Percentiles rank a stretch among this genome's conserved stretches.
phyloP scores from a whole-genome alignment of 2,797 vertebrate genomes.

The Pygocentrus nattereri region DNA sequence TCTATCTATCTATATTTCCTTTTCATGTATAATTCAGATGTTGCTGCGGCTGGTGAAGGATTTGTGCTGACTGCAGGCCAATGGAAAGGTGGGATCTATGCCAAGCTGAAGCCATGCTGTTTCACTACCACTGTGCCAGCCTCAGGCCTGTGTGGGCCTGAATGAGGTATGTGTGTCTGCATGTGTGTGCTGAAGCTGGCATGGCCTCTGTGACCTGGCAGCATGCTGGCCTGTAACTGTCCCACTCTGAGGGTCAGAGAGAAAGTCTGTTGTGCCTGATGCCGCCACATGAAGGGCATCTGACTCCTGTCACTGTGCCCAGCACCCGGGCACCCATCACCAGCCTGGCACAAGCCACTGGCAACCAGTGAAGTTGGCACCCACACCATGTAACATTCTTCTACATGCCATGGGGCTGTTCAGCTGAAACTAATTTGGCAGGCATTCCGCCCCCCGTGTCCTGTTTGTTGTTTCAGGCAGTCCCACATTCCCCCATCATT shows the following conservation, averaged over 20 bases:
- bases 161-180: slow-evolving; percentile 41
- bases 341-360: slow-evolving; percentile 71
- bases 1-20: too few relatives aligned
- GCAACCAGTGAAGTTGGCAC: slow-evolving; percentile 80
- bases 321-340: slow-evolving; percentile 62
- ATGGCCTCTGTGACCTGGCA: slow-evolving; percentile 56
- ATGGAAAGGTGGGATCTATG: slow-evolving; percentile 29
- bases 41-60: neutral
- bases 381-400: slow-evolving; percentile 74
- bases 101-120: slow-evolving; percentile 43
- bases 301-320: slow-evolving; percentile 78
- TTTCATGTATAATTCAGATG: slow-evolving; percentile 1
- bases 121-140: slow-evolving; percentile 46
- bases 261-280: slow-evolving; percentile 70
- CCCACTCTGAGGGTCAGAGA: slow-evolving; percentile 70
- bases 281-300: slow-evolving; percentile 77
- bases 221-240: slow-evolving; percentile 59
- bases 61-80: slow-evolving; percentile 44
- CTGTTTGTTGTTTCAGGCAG: slow-evolving; percentile 68
- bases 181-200: slow-evolving; percentile 33
- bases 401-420: slow-evolving; percentile 78
- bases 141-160: slow-evolving; percentile 27
- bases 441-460: slow-evolving; percentile 63
- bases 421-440: slow-evolving; percentile 75
- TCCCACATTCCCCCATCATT: slow-evolving; percentile 75